These are phyloP conservation scores for Scytalopus superciliaris DNA, from an alignment of 2,113 vertebrate genomes.

Conservation along the genomic window DNA sequence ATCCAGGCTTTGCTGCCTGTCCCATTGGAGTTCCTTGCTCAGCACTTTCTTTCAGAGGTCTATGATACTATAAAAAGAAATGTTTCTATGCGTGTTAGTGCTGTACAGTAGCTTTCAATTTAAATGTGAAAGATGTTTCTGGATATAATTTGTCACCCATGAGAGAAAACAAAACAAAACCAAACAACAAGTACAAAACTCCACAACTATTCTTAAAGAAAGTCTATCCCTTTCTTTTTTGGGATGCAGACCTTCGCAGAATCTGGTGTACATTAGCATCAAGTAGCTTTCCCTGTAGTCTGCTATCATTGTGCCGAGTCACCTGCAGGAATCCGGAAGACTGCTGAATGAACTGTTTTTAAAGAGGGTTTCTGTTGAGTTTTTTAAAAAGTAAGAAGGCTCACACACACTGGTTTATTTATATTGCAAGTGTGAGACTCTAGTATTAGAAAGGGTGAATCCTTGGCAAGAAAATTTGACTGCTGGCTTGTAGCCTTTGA, in stretches of 20 bases:
- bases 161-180: neutral
- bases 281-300: neutral
- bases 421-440: neutral
- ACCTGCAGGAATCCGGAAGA: neutral
- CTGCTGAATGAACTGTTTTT: neutral
- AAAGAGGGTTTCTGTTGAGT: neutral
- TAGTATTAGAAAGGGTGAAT: neutral
- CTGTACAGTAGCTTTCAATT: neutral
- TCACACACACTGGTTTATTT: neutral
- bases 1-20: neutral
- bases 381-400: neutral
- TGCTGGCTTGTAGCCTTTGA: neutral
- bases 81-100: neutral
- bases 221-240: neutral
- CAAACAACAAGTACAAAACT: neutral
- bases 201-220: neutral
- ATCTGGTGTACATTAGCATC: neutral
- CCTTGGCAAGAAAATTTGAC: neutral
- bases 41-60: neutral
- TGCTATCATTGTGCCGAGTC: accelerated
- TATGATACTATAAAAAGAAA: neutral
- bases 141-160: neutral
- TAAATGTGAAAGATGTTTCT: neutral
- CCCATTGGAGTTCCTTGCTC: neutral
- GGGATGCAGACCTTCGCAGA: neutral